Evolutionary conservation across 2,113 vertebrate genomes (phyloP).

Genomic region (Zeus faber): DNA sequence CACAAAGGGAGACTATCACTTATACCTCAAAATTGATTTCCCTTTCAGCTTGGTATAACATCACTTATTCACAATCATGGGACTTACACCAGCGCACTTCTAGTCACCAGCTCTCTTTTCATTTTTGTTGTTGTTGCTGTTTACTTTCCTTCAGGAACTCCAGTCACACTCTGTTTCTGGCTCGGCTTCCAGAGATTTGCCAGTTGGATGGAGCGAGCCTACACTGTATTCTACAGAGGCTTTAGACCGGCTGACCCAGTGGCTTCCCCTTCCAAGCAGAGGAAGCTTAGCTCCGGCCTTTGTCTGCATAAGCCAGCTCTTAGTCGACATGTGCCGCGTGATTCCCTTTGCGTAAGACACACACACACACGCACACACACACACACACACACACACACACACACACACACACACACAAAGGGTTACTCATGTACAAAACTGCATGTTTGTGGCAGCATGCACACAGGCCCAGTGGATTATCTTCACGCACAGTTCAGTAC

Average conservation of each 20-base stretch:
- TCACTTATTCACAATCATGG: too few relatives aligned
- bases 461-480: too few relatives aligned
- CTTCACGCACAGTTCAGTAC: too few relatives aligned
- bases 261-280: constrained; percentile 27
- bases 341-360: too few relatives aligned
- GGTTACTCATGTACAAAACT: neutral
- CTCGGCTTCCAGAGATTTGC: constrained; percentile 41
- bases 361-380: neutral
- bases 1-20: too few relatives aligned
- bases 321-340: neutral
- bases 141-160: constrained; percentile 1
- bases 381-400: constrained; percentile 6
- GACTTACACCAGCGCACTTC: constrained; percentile 24
- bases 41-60: too few relatives aligned
- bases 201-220: constrained; percentile 25
- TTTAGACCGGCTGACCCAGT: constrained; percentile 28
- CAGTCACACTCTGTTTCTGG: constrained; percentile 38
- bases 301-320: constrained; percentile 10
- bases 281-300: constrained; percentile 29
- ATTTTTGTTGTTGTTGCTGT: too few relatives aligned
- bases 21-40: too few relatives aligned
- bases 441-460: too few relatives aligned
- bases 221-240: constrained; percentile 17
- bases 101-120: constrained; percentile 22
- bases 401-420: too few relatives aligned